These are phyloP conservation scores for Ceyx erithaca DNA, from an alignment of 2,797 vertebrate genomes.

Conservation along the genomic window DNA sequence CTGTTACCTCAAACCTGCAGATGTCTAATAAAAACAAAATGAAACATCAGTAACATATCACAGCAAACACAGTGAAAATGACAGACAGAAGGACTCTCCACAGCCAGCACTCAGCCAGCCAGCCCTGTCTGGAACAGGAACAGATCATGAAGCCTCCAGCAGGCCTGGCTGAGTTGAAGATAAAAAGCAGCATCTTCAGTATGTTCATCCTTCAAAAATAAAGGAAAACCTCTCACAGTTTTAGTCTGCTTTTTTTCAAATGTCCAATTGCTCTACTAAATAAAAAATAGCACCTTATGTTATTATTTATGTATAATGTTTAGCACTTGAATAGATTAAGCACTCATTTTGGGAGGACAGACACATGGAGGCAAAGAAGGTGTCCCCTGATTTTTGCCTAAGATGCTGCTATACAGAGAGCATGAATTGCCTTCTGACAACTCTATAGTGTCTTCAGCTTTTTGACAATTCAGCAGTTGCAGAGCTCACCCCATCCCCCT, in stretches of 20 bases:
- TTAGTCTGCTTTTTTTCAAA: background rate
- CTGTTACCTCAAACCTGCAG: background rate
- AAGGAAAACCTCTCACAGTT: background rate
- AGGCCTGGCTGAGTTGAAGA: background rate
- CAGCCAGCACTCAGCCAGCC: background rate
- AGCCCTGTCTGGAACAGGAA: background rate
- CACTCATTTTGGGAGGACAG: background rate
- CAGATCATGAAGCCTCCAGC: background rate
- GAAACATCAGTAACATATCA: background rate
- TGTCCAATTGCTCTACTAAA: background rate
- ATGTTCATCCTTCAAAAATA: background rate
- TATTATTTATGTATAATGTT: background rate
- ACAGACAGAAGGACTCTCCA: background rate
- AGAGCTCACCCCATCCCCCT: background rate
- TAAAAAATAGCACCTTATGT: background rate
- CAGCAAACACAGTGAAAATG: background rate
- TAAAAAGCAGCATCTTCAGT: background rate
- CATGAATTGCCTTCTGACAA: background rate
- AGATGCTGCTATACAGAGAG: background rate
- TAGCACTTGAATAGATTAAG: background rate
- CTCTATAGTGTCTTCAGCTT: background rate
- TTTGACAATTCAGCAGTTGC: background rate
- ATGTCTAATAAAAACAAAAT: background rate
- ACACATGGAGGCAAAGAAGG: background rate
- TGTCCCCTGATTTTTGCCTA: background rate